Evolutionary conservation across 1,140 invertebrate species (phyloP).

Genomic region (Rhagoletis pomonella): DNA sequence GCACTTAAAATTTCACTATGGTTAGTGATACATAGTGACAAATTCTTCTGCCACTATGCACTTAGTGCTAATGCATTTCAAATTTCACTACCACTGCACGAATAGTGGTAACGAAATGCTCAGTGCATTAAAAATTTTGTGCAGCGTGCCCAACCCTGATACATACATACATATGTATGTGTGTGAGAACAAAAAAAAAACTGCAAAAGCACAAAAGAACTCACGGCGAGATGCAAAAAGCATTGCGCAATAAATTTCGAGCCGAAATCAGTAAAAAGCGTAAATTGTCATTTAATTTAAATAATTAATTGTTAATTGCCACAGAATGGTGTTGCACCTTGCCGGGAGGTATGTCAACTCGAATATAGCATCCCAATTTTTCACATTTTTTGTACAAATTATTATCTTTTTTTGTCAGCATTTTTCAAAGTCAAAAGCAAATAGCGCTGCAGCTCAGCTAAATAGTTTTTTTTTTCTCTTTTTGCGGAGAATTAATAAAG

Average conservation of each 20-base stretch:
- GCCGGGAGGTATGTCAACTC: not conserved
- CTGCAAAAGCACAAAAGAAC: not conserved
- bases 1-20: too few species aligned
- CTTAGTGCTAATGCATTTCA: too few species aligned
- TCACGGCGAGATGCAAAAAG: not conserved
- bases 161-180: too few species aligned
- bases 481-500: not conserved
- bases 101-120: too few species aligned
- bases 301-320: constrained; percentile 51
- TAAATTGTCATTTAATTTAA: constrained; percentile 52
- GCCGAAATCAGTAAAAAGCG: constrained; percentile 39
- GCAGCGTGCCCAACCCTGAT: too few species aligned
- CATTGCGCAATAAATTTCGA: constrained; percentile 27
- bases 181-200: not conserved
- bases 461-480: not conserved
- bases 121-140: too few species aligned
- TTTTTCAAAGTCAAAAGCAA: constrained; percentile 16
- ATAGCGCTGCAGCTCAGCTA: not conserved
- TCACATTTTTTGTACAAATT: not conserved
- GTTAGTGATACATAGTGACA: too few species aligned
- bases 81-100: too few species aligned
- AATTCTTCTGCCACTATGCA: too few species aligned
- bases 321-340: not conserved
- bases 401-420: not conserved
- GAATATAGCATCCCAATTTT: not conserved